Base-by-base conservation (phyloP, 2,888 invertebrate species). In the Pinctada fucata region DNA sequence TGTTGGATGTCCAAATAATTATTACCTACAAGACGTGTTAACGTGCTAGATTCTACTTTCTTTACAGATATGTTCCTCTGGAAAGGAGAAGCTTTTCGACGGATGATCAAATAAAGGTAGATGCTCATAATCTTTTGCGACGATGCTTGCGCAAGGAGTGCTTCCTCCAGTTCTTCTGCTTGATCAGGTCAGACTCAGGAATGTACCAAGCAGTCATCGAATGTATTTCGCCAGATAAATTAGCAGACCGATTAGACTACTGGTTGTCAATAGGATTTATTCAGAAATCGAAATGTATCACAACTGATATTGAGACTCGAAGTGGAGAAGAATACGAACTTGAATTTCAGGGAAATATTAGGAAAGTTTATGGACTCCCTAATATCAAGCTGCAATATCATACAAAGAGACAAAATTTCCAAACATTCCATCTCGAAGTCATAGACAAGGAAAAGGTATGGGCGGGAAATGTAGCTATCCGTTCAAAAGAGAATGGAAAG, bases 361-460 rank as follows among this genome's bases (percentile, higher is more conserved):
- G 72, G 58, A 72, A 31, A 49, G n/a, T 50, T 13, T 49, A 50
- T 66, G 80, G 79, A 16, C 71, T 75, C 78, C 31, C 72, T 76
- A 3, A 45, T 72, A 67, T 64, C 6, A 73, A 47, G 47, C 75
- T 80, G 8, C 80, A 84, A 72, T 85, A 82, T 66, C 85, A 85
- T 69, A 82, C 85, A 4, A 81, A 83, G 31, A 66, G 84, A 52
- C 68, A 80, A 72, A 85, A 85, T 71, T 78, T 63, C 72, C 80
- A 83, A 75, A 70, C 72, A 16, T 79, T 85, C 63, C 70, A 74
- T 16, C 78, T 85, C 31, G n/a, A 16, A 8, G 52, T 78, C 47
- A 65, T 71, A 8, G 81, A 85, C 52, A 58, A 58, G 10, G 58
- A 50, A 3, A 69, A 69, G 45, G 48, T 68, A 2, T 72, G 76